These are phyloP conservation scores for Peromyscus eremicus DNA, from an alignment of 2,797 vertebrate species.

Conservation along the genomic window DNA sequence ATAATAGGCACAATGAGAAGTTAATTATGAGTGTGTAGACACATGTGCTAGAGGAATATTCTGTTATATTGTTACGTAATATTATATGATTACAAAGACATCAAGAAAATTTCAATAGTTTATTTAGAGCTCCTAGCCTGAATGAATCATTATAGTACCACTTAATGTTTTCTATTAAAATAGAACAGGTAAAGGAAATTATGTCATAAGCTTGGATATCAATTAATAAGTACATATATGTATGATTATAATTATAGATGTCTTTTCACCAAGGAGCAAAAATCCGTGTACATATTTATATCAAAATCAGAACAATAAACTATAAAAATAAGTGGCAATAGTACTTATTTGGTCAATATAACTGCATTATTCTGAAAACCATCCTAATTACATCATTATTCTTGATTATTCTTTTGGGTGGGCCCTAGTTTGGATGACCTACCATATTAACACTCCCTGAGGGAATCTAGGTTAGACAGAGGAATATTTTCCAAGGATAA, in stretches of 20 bases:
- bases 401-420: slow-evolving; percentile 61
- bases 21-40: neutral
- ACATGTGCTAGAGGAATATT: neutral
- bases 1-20: neutral
- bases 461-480: slow-evolving; percentile 76
- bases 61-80: neutral
- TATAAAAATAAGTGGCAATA: neutral
- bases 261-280: slow-evolving; percentile 23
- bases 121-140: neutral
- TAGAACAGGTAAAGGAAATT: slow-evolving; percentile 49
- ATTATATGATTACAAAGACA: neutral
- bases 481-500: slow-evolving; percentile 81
- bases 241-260: slow-evolving; percentile 42
- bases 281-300: neutral
- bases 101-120: neutral
- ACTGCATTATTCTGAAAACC: slow-evolving; percentile 60
- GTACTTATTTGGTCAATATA: slow-evolving; percentile 41
- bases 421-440: slow-evolving; percentile 76
- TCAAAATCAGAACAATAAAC: slow-evolving; percentile 11
- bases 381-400: slow-evolving; percentile 53
- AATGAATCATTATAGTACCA: neutral
- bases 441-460: slow-evolving; percentile 77
- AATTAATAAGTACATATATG: neutral
- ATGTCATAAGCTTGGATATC: slow-evolving; percentile 6
- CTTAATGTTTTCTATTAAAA: slow-evolving; percentile 8